Percentiles rank a stretch among this genome's conserved stretches.
Evolutionary conservation across 2,797 vertebrate genomes (phyloP).

Genomic region (Graptemys geographica): DNA sequence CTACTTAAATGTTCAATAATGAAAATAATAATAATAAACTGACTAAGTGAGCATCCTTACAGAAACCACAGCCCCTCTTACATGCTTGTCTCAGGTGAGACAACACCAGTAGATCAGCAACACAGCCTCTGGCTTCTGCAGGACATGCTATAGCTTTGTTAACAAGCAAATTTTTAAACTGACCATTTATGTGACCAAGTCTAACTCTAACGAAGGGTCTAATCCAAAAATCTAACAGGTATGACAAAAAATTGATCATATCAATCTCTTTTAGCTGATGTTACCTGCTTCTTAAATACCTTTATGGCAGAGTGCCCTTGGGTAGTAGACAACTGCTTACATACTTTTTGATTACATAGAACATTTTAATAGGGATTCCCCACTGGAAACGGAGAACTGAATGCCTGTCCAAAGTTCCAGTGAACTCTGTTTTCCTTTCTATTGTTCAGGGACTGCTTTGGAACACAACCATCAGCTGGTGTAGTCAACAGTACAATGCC

Average conservation of each 20-base stretch:
- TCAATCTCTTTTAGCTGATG: not conserved
- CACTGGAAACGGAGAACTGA: not conserved
- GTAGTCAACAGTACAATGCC: not conserved
- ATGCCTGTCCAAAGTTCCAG: not conserved
- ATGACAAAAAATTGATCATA: not conserved
- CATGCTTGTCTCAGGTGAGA: not conserved
- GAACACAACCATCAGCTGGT: not conserved
- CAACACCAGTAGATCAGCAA: not conserved
- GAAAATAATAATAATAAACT: conserved; percentile 46
- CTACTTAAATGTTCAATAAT: conserved; percentile 62
- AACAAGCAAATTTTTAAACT: not conserved
- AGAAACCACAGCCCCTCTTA: not conserved
- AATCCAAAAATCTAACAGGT: not conserved
- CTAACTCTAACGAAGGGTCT: not conserved
- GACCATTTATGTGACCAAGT: not conserved
- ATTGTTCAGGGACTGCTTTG: not conserved
- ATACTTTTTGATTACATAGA: not conserved
- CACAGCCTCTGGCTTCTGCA: not conserved
- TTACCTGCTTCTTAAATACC: accelerated
- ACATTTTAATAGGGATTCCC: not conserved
- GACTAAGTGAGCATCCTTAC: not conserved
- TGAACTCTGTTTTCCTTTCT: not conserved
- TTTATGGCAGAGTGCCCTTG: not conserved
- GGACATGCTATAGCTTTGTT: not conserved
- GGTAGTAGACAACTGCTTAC: not conserved